Conservation (phyloP, 2,888 invertebrate species). For the Tuberolachnus salignus region DNA sequence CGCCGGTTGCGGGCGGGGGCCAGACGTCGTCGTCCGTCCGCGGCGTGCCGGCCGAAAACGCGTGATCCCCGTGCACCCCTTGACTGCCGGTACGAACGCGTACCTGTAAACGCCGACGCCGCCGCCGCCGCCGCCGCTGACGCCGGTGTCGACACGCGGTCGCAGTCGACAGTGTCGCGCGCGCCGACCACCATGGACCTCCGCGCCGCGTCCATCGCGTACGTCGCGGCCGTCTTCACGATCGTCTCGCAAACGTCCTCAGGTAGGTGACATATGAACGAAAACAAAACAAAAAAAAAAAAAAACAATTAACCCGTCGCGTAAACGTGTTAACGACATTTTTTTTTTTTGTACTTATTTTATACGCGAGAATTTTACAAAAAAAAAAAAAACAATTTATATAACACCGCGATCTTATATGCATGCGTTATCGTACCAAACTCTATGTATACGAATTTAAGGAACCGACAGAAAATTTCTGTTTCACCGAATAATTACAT, state of each 20-base stretch:
- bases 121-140: not conserved
- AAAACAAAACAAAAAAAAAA: not conserved
- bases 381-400: no score
- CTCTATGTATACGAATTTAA: no score
- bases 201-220: not conserved
- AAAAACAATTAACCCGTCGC: not conserved
- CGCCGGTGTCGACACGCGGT: constrained; percentile 45
- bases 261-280: not conserved
- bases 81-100: not conserved
- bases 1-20: not conserved
- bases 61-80: not conserved
- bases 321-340: not conserved
- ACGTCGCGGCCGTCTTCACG: constrained; percentile 7
- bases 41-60: not conserved
- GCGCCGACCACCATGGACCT: constrained; percentile 38
- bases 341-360: not conserved
- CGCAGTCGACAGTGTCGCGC: constrained; percentile 32
- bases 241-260: constrained; percentile 30
- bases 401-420: no score
- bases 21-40: not conserved
- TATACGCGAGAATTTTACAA: not conserved
- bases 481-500: no score
- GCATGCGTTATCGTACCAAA: no score
- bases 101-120: constrained; percentile 23
- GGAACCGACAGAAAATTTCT: no score